Percentiles rank a stretch among this genome's conserved stretches.
Evolutionary conservation across 2,888 invertebrate genomes (phyloP).

Genomic region (Allacma fusca): DNA sequence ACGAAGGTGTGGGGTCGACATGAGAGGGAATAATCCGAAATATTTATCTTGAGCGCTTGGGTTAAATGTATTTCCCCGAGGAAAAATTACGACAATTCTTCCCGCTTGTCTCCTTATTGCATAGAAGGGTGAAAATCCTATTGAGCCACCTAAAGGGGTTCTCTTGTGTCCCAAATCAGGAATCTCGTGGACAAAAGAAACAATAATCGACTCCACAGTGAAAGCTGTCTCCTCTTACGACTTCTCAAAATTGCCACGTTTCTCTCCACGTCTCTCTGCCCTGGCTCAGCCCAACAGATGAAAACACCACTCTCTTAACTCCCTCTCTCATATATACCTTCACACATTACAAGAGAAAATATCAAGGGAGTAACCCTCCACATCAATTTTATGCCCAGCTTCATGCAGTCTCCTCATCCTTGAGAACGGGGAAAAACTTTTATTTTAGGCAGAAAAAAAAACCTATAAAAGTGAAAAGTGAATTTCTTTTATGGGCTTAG

Average conservation of each 20-base stretch:
- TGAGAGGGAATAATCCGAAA: conserved; percentile 35
- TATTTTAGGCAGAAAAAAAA: conserved; percentile 24
- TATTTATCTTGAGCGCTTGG: conserved; percentile 37
- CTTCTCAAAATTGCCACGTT: neutral
- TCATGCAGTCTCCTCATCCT: neutral
- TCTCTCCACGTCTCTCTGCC: neutral
- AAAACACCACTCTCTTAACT: neutral
- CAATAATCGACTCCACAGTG: conserved; percentile 37
- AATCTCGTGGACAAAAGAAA: conserved; percentile 40
- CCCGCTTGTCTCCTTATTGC: conserved; percentile 31
- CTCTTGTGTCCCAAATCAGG: conserved; percentile 32
- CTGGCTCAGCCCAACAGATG: neutral
- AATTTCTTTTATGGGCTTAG: conserved; percentile 16
- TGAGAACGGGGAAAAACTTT: conserved; percentile 26
- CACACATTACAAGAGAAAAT: neutral
- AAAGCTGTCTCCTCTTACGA: conserved; percentile 23
- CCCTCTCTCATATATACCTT: neutral
- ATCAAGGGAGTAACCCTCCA: conserved; percentile 13
- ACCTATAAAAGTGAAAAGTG: conserved; percentile 20
- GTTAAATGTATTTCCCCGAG: conserved; percentile 40
- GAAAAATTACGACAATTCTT: conserved; percentile 40
- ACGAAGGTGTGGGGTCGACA: too few relatives aligned
- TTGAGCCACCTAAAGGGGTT: conserved; percentile 34
- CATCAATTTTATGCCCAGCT: conserved; percentile 19
- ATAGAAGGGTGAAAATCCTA: conserved; percentile 38